These are phyloP conservation scores for Myopa testacea DNA, from an alignment of 2,888 invertebrate species.

Conservation along the genomic window DNA sequence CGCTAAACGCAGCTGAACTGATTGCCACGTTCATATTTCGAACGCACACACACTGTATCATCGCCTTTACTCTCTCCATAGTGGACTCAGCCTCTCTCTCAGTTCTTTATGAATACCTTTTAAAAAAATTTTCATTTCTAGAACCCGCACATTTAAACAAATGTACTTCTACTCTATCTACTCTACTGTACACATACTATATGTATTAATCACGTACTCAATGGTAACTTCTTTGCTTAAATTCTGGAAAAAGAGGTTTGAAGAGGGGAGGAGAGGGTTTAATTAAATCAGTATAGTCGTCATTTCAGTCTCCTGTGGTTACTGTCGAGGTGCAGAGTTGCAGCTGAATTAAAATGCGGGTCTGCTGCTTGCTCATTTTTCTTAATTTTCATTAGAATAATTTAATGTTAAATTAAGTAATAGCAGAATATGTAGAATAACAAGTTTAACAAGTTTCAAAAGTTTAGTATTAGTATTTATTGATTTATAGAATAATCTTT, in stretches of 20 bases:
- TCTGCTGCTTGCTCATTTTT: not conserved
- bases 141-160: not conserved
- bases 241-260: not conserved
- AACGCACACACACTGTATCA: not conserved
- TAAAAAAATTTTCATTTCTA: not conserved
- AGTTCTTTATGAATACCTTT: not conserved
- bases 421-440: too few species aligned
- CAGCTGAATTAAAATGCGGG: conserved; percentile 13
- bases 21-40: not conserved
- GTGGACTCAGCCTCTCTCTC: not conserved
- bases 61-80: not conserved
- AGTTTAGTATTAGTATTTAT: too few species aligned
- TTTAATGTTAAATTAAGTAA: too few species aligned
- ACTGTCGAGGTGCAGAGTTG: not conserved
- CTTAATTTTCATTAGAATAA: too few species aligned
- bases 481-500: too few species aligned
- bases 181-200: too few species aligned
- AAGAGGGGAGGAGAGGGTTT: too few species aligned
- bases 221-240: not conserved
- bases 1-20: not conserved
- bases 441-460: too few species aligned
- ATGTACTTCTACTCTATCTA: too few species aligned
- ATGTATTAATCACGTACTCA: not conserved
- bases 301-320: not conserved
- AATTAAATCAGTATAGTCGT: too few species aligned